Base-by-base conservation (phyloP, 2,113 vertebrate genomes). In the Pachycephala philippinensis region DNA sequence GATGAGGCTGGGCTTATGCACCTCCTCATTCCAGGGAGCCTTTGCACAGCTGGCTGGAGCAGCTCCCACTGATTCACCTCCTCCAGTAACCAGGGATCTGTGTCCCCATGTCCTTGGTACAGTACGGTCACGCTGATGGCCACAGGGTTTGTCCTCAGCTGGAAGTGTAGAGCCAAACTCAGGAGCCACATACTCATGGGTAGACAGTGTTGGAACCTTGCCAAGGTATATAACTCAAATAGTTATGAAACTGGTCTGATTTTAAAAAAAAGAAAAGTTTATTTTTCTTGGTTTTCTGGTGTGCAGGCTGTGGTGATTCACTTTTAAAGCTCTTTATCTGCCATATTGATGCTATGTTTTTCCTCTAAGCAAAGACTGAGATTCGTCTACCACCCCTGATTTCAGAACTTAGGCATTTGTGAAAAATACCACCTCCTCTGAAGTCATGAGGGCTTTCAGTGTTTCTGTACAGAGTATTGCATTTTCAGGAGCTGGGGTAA, bases 121-220 rank as follows among this genome's bases (percentile, higher is more conserved):
- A 89, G 28, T 42, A 74, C 0, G 0, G 44, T 49, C 1, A 1
- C 15, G 3, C 35, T 82, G 37, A 40, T 66, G 40, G 35, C n/a
- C 39, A 35, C 1, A 3, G 64, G 12, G 28, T 54, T 57, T 31
- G 42, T 22, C 26, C 64, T 84, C 60, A 89, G 37, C 23, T 89
- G 42, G 54, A 95, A 84, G 28, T 11, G 64, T 63, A 59, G 50
- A 91, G 54, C 30, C 52, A 37, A 92, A 61, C 20, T 89, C 50
- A 53, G 68, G 63, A 94, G 53, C 27, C 2, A 4, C n/a, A 49
- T 56, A 60, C 11, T 65, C 26, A 22, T 53, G 76, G 53, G 37
- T 49, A 60, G 57, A 77, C 23, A 54, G 61, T 17, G 8, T 16
- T 54, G 26, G 28, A 95, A 49, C 20, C 54, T 69, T 80, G 18